Conservation (phyloP, 2,797 vertebrate species). For the Botia kubotai region DNA sequence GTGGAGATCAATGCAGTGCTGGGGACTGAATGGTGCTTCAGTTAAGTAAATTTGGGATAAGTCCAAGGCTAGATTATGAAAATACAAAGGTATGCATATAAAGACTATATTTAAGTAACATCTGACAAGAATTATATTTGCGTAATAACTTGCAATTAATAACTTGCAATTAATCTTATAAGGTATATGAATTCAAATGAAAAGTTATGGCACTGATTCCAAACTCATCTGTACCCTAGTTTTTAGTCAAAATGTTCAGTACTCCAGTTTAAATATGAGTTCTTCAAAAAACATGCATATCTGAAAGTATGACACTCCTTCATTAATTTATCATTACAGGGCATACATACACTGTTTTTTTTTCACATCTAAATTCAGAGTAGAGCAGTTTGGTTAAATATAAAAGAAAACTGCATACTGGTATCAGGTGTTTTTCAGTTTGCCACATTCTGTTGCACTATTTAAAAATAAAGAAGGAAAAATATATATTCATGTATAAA, state of each 20-base stretch:
- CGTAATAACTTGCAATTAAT: constrained; percentile 4
- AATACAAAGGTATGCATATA: not conserved
- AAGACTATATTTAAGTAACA: not conserved
- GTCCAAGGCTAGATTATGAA: constrained; percentile 1
- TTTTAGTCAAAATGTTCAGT: constrained; percentile 21
- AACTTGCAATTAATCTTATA: not conserved
- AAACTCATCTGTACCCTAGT: constrained; percentile 21
- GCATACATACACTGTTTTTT: constrained; percentile 18
- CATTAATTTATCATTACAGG: constrained; percentile 40
- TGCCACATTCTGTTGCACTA: not conserved
- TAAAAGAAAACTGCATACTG: no score
- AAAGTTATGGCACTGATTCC: not conserved
- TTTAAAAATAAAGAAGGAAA: constrained; percentile 24
- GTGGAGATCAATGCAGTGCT: constrained; percentile 51
- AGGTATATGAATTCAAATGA: constrained; percentile 2
- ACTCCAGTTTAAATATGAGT: not conserved
- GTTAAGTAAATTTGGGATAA: not conserved
- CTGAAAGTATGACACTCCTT: constrained; percentile 18
- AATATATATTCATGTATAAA: constrained; percentile 12
- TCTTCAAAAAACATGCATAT: constrained; percentile 21
- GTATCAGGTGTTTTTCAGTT: constrained; percentile 4
- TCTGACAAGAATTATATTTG: not conserved
- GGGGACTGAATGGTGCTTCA: constrained; percentile 1
- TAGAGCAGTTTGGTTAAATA: not conserved
- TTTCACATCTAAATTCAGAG: constrained; percentile 27